Percentiles rank a stretch among this genome's conserved stretches.
phyloP scores from a whole-genome alignment of 2,113 vertebrate genomes.

The Antidorcas marsupialis region DNA sequence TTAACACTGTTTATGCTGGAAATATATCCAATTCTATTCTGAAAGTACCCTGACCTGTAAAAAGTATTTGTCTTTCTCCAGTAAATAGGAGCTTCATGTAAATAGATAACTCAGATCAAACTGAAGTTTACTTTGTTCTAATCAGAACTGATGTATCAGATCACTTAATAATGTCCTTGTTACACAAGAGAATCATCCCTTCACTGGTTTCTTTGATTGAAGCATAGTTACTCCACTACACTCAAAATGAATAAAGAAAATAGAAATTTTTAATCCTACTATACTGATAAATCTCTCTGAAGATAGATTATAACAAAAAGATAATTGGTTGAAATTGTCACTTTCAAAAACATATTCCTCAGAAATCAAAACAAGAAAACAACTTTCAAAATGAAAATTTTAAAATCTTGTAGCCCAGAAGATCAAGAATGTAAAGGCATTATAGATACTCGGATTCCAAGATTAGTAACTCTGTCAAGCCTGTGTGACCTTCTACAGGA shows the following conservation, averaged over 20 bases:
- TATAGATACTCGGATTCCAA: not conserved
- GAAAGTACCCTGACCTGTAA: conserved; percentile 64
- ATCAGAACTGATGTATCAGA: conserved; percentile 69
- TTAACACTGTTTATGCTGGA: conserved; percentile 62
- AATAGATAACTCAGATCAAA: conserved; percentile 63
- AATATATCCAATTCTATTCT: conserved; percentile 63
- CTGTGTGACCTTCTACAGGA: not conserved
- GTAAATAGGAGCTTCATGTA: conserved; percentile 58
- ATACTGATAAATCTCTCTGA: conserved; percentile 21
- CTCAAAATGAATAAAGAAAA: conserved; percentile 32
- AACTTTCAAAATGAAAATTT: not conserved
- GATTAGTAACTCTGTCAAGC: not conserved
- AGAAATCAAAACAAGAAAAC: conserved; percentile 11
- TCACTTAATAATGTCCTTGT: conserved; percentile 55
- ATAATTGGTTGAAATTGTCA: not conserved
- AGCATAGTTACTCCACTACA: conserved; percentile 43
- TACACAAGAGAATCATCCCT: conserved; percentile 30
- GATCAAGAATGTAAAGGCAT: not conserved
- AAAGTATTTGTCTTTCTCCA: conserved; percentile 56
- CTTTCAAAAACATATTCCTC: not conserved
- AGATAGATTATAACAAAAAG: not conserved
- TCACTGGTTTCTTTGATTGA: not conserved
- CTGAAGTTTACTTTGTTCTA: conserved; percentile 69
- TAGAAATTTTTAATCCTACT: not conserved
- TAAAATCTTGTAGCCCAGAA: not conserved